Percentiles rank a stretch among this genome's conserved stretches.
Conservation (phyloP, 1,140 invertebrate species). For the Trypoxylus dichotomus region DNA sequence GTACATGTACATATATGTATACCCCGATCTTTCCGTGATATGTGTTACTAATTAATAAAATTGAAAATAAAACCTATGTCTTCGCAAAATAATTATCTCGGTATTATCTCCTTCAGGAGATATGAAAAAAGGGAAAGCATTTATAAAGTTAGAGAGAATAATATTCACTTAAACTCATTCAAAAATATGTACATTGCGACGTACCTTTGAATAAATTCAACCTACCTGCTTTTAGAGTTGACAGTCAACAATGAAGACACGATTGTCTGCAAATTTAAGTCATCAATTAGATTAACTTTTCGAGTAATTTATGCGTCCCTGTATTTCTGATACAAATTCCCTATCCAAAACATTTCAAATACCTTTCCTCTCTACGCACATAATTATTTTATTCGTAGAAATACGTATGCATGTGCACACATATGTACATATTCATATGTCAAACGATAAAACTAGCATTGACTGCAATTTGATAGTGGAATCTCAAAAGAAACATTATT, state of each 20-base stretch:
- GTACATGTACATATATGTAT: neutral
- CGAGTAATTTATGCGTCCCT: neutral
- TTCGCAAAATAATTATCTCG: neutral
- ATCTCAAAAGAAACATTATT: too few relatives aligned
- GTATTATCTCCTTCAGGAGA: neutral
- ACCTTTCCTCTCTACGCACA: neutral
- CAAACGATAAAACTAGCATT: too few relatives aligned
- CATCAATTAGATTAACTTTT: neutral
- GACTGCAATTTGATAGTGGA: too few relatives aligned
- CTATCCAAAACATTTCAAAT: neutral
- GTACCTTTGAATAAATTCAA: too few relatives aligned
- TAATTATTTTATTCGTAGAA: neutral
- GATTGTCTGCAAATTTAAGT: neutral
- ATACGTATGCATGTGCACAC: too few relatives aligned
- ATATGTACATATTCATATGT: too few relatives aligned
- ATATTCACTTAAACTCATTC: neutral
- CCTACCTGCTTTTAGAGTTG: slow-evolving; percentile 8
- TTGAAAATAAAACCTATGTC: neutral
- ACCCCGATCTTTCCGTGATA: neutral
- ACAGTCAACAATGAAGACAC: neutral
- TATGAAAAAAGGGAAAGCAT: too few relatives aligned
- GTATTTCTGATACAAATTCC: neutral
- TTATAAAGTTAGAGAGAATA: neutral
- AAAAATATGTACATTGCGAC: neutral
- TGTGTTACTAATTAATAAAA: neutral